These are phyloP conservation scores for Mercenaria mercenaria DNA, from an alignment of 1,140 invertebrate species.

Conservation along the genomic window DNA sequence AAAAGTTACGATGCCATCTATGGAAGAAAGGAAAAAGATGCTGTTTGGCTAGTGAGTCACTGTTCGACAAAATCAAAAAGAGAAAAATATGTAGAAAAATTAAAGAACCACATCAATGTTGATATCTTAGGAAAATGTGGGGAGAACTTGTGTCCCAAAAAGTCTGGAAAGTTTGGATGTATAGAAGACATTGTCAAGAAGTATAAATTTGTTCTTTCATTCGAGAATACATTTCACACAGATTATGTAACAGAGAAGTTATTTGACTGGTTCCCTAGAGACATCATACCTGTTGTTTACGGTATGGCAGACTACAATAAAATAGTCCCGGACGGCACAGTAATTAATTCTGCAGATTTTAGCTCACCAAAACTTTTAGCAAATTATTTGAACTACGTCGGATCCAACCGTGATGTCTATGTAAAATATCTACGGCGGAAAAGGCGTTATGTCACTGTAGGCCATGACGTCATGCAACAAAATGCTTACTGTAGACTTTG, in stretches of 20 bases:
- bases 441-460: neutral
- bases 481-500: neutral
- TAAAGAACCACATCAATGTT: slow-evolving; percentile 87
- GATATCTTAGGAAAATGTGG: slow-evolving; percentile 90
- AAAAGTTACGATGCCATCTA: slow-evolving; percentile 62
- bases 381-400: neutral
- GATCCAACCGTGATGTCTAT: neutral
- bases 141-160: neutral
- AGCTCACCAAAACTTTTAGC: slow-evolving; percentile 22
- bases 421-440: neutral
- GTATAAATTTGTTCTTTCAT: slow-evolving; percentile 83
- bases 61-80: slow-evolving; percentile 88
- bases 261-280: slow-evolving; percentile 86
- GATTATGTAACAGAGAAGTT: slow-evolving; percentile 99
- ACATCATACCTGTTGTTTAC: slow-evolving; percentile 45
- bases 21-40: slow-evolving; percentile 75
- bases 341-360: slow-evolving; percentile 31
- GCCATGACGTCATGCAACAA: slow-evolving; percentile 15
- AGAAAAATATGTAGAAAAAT: slow-evolving; percentile 87
- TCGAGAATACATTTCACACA: slow-evolving; percentile 95
- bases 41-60: slow-evolving; percentile 89
- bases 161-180: neutral
- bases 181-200: neutral
- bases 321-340: neutral
- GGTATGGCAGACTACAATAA: slow-evolving; percentile 28